Base-by-base conservation (phyloP, 1,140 invertebrate species). In the Sinonovacula constricta region DNA sequence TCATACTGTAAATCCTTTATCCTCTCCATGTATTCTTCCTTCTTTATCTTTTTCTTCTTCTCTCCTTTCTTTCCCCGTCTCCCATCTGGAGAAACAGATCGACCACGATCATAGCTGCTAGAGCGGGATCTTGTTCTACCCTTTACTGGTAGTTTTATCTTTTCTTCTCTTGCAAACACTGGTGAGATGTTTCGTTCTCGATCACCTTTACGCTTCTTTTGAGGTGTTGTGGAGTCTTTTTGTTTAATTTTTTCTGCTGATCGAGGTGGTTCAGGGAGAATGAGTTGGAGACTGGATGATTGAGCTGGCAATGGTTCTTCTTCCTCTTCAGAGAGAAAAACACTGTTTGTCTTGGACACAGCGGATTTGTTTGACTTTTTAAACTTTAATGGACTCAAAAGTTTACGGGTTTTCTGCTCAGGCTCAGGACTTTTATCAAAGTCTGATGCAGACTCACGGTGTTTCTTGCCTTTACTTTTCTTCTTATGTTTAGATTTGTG, bases 401-500 rank as follows among this genome's bases (percentile, higher is more conserved):
- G 59, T 63, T 78, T 78, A 22, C 67, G 75, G 26, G 18, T 28
- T 33, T 78, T 78, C n/a, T 33, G 49, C 22, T 78, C 75, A 4
- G 57, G 66, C 18, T 69, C 66, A 0, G 75, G 66, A 18, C 54
- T 36, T 54, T 49, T 57, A 12, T 70, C 75, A 22, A 24, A 14
- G n/a, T 69, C 66, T 2, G 75, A 78, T 15, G 67, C 4, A 3
- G 75, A 78, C 15, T 78, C 75, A 3, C 72, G 54, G 60, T 76
- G 72, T 53, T 78, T 78, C 45, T 78, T 78, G 57, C 22, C 49
- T 49, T 78, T 78, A 2, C 34, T 53, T 39, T 84, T 84, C 60
- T 82, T 84, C 69, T 78, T 80, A 26, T 82, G 74, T 54, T 81
- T 81, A 30, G 79, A 79, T 12, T 62, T 60, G 24, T 79, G 74